Conservation (phyloP, 2,113 vertebrate genomes). For the Electrona antarctica region DNA sequence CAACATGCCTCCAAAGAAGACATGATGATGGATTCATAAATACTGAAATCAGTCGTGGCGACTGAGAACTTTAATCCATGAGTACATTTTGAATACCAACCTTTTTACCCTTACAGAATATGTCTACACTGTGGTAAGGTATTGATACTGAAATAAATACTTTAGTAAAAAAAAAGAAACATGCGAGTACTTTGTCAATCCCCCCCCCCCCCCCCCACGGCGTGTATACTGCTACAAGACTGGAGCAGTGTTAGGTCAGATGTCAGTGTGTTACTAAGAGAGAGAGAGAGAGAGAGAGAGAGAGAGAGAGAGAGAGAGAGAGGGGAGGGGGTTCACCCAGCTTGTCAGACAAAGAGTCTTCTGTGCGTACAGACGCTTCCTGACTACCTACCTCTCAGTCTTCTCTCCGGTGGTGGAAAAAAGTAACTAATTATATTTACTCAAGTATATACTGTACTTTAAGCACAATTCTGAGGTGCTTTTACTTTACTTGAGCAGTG, state of each 20-base stretch:
- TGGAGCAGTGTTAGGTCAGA: constrained; percentile 36
- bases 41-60: too few species aligned
- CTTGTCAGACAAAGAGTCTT: constrained; percentile 54
- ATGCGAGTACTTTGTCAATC: neutral
- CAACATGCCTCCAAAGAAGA: too few species aligned
- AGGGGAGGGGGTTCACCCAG: neutral
- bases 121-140: too few species aligned
- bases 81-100: too few species aligned
- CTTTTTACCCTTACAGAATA: too few species aligned
- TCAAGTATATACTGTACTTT: too few species aligned
- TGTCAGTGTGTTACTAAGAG: constrained; percentile 37
- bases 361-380: constrained; percentile 38
- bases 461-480: too few species aligned
- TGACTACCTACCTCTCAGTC: neutral
- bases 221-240: neutral
- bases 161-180: neutral
- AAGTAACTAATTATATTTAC: too few species aligned
- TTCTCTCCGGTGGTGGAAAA: neutral
- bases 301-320: constrained; percentile 7
- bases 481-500: too few species aligned
- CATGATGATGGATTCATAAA: too few species aligned
- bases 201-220: neutral
- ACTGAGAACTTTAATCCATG: too few species aligned
- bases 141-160: too few species aligned
- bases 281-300: constrained; percentile 7